phyloP scores from a whole-genome alignment of 2,797 vertebrate genomes.

The Coranthus polyacanthus region DNA sequence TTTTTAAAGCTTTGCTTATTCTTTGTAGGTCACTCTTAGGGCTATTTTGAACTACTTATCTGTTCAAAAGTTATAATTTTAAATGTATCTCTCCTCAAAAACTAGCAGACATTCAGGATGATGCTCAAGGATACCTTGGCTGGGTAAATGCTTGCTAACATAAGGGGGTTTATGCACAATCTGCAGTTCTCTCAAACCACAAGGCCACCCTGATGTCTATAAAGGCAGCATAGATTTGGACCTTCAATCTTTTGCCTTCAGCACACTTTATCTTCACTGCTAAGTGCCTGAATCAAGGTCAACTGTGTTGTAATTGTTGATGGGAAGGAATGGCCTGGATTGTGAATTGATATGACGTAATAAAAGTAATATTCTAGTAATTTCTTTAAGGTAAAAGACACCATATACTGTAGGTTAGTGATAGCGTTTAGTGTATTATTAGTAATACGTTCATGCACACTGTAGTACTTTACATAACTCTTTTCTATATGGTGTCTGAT shows the following conservation, averaged over 20 bases:
- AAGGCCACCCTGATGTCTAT: slow-evolving; percentile 40
- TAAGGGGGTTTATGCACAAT: slow-evolving; percentile 35
- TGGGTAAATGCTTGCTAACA: slow-evolving; percentile 23
- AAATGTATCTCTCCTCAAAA: slow-evolving; percentile 1
- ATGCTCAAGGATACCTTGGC: slow-evolving; percentile 33
- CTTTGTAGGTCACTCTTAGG: too few relatives aligned
- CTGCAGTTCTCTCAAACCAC: slow-evolving; percentile 23
- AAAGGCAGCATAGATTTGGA: slow-evolving; percentile 4
- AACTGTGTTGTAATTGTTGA: neutral
- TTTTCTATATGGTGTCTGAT: too few relatives aligned
- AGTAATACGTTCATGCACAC: neutral
- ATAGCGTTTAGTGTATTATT: neutral
- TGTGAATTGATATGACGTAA: neutral
- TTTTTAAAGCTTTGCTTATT: neutral
- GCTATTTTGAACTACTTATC: too few relatives aligned
- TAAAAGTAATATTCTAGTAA: neutral
- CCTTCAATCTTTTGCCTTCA: slow-evolving; percentile 36
- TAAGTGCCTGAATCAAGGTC: slow-evolving; percentile 16
- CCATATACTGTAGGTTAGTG: neutral
- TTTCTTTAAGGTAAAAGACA: neutral
- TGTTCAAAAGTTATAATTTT: too few relatives aligned
- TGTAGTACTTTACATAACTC: too few relatives aligned
- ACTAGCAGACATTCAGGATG: slow-evolving; percentile 30
- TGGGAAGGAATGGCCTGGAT: neutral
- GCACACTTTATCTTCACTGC: slow-evolving; percentile 21